These are phyloP conservation scores for Macquaria ambigua DNA, from an alignment of 2,113 vertebrate genomes.

Conservation along the genomic window DNA sequence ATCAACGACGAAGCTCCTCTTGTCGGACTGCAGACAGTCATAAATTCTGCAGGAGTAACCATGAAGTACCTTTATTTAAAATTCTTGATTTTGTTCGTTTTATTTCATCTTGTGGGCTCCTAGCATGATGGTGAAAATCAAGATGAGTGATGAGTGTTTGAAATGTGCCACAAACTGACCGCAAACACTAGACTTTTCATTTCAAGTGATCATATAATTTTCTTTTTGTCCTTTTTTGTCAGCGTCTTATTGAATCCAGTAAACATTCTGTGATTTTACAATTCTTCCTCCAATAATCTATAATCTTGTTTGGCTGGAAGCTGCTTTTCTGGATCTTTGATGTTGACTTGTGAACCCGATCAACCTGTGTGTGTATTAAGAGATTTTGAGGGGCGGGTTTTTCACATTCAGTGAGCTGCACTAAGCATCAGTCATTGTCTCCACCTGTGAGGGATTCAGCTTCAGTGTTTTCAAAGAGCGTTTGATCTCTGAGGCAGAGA, in stretches of 20 bases:
- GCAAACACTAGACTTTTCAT: not conserved
- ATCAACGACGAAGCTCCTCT: not conserved
- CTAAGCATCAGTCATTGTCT: slow-evolving; percentile 27
- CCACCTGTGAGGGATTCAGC: slow-evolving; percentile 40
- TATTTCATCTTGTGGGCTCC: not conserved
- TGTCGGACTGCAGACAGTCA: not conserved
- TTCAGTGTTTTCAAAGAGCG: slow-evolving; percentile 45
- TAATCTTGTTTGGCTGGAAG: not conserved
- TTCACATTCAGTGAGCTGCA: slow-evolving; percentile 26
- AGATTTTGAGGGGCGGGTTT: not conserved
- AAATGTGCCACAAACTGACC: not conserved
- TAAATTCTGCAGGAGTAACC: too few relatives aligned
- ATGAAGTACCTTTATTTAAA: too few relatives aligned
- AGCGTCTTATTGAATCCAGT: not conserved
- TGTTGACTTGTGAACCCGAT: slow-evolving; percentile 7
- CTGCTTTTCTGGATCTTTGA: slow-evolving; percentile 15
- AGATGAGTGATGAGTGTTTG: not conserved
- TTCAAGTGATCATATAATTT: not conserved
- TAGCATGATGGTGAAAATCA: not conserved
- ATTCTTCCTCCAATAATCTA: not conserved
- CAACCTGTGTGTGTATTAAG: slow-evolving; percentile 8
- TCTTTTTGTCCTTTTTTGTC: not conserved
- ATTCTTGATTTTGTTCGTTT: not conserved
- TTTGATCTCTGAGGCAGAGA: slow-evolving; percentile 61
- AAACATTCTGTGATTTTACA: not conserved